Conservation (phyloP, 2,797 vertebrate genomes). For the Phoebastria nigripes region DNA sequence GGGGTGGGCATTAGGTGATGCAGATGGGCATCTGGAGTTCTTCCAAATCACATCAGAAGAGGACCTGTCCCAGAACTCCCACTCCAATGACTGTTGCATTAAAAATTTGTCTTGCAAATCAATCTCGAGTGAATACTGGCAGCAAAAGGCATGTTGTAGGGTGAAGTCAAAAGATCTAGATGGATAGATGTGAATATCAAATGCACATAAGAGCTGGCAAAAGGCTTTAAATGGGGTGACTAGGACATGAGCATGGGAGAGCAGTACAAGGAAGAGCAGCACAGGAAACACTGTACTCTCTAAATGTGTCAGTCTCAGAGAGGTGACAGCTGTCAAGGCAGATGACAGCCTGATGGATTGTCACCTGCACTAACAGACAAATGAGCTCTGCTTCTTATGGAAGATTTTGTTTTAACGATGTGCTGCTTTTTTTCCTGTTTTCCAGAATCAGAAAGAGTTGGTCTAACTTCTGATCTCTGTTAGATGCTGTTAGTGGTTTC, state of each 20-base stretch:
- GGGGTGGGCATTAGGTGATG: neutral
- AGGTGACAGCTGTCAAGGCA: neutral
- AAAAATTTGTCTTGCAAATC: neutral
- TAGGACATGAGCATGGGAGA: neutral
- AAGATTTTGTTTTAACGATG: neutral
- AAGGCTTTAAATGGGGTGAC: neutral
- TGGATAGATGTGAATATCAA: neutral
- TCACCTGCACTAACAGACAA: neutral
- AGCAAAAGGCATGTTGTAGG: neutral
- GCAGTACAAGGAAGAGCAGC: neutral
- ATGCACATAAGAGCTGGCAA: neutral
- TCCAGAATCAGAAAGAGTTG: neutral
- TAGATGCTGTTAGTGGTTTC: neutral
- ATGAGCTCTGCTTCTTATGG: neutral
- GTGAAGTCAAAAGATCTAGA: neutral
- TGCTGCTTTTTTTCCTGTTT: neutral
- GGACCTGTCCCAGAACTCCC: neutral
- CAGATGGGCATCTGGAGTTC: neutral
- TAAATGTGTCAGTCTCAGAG: neutral
- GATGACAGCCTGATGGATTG: constrained; percentile 1
- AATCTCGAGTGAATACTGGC: neutral
- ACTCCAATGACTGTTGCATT: neutral
- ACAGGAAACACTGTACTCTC: neutral
- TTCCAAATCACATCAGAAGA: neutral
- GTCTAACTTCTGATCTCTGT: neutral